phyloP scores from a whole-genome alignment of 2,888 invertebrate species.

The Lithophane ornitopus region DNA sequence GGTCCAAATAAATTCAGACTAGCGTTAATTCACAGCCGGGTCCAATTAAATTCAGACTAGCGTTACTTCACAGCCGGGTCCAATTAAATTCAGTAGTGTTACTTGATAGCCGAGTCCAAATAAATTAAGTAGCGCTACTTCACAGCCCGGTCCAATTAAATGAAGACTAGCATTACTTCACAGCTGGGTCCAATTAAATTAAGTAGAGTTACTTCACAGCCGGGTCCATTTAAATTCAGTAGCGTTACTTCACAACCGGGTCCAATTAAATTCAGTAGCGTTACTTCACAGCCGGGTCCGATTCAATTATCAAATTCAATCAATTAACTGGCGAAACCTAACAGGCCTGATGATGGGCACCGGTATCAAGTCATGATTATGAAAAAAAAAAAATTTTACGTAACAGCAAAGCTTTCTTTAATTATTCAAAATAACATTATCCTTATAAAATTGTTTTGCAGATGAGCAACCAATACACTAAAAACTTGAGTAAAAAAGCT shows the following conservation, averaged over 20 bases:
- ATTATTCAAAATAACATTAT: neutral
- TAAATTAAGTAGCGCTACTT: neutral
- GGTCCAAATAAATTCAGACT: neutral
- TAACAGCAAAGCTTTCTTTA: neutral
- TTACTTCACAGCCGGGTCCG: too few relatives aligned
- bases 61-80: neutral
- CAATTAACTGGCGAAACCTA: neutral
- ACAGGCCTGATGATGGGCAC: neutral
- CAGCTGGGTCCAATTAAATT: neutral
- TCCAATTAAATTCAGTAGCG: neutral
- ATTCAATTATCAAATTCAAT: too few relatives aligned
- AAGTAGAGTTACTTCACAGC: neutral
- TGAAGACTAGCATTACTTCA: neutral
- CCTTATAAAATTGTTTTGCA: slow-evolving; percentile 55
- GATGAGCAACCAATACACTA: slow-evolving; percentile 81
- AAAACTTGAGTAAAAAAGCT: slow-evolving; percentile 86
- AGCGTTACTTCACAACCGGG: neutral
- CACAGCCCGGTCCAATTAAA: neutral
- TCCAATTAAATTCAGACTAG: neutral
- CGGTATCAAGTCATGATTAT: neutral
- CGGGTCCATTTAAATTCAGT: neutral
- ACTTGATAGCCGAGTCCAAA: neutral
- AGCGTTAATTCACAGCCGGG: too few relatives aligned
- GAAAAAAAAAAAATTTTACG: neutral
- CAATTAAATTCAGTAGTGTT: neutral